Conservation (phyloP, 2,113 vertebrate species). For the Anas platyrhynchos region DNA sequence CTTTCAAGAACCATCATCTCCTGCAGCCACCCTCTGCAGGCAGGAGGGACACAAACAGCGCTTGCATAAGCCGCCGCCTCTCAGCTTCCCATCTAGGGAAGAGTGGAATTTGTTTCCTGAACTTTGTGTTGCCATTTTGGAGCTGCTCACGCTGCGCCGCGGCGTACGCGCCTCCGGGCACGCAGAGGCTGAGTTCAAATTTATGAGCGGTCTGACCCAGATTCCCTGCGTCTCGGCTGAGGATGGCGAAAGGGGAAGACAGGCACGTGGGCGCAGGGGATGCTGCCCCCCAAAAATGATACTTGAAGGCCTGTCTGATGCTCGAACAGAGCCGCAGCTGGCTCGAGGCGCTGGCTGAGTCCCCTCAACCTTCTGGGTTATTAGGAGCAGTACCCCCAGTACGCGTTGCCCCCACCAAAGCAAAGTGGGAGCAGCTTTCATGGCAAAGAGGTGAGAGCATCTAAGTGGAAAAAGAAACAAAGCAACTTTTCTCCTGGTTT, state of each 20-base stretch:
- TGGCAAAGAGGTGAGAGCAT: no score
- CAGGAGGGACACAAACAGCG: rapidly evolving
- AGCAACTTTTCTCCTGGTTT: rapidly evolving
- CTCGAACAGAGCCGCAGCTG: rapidly evolving
- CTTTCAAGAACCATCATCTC: neutral
- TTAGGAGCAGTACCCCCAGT: rapidly evolving
- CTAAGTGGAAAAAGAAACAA: rapidly evolving
- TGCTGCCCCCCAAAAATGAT: neutral
- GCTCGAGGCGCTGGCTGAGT: rapidly evolving
- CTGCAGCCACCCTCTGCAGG: neutral
- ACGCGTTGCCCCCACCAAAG: no score
- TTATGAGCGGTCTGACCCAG: neutral
- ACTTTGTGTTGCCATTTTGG: neutral
- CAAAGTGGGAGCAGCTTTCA: rapidly evolving
- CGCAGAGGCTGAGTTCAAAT: rapidly evolving
- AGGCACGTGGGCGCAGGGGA: neutral
- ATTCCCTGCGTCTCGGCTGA: neutral
- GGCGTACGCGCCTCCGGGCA: neutral
- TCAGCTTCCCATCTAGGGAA: neutral
- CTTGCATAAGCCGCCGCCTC: neutral
- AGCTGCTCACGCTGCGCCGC: neutral
- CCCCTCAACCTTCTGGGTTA: rapidly evolving
- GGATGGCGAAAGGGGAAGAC: neutral
- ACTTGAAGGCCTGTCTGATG: rapidly evolving
- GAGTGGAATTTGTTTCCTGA: neutral